Evolutionary conservation across 2,113 vertebrate genomes (phyloP).

Genomic region (Salvelinus namaycush): DNA sequence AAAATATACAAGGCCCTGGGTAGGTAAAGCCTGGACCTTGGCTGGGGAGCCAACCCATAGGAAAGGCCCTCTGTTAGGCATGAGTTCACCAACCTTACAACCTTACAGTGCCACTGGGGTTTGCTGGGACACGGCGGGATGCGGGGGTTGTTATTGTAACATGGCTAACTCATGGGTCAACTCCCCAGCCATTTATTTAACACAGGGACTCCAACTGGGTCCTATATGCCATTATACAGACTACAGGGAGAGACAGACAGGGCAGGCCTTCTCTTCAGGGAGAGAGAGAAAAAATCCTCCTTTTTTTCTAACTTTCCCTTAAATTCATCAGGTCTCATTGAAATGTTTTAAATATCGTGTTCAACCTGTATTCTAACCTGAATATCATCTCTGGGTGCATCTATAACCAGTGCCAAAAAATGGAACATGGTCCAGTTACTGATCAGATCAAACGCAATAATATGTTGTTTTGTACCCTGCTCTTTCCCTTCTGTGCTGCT

Average conservation of each 20-base stretch:
- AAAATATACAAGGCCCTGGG: conserved; percentile 80
- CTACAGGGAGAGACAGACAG: conserved; percentile 55
- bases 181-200: conserved; percentile 84
- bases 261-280: conserved; percentile 63
- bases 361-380: too few relatives aligned
- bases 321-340: too few relatives aligned
- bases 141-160: conserved; percentile 84
- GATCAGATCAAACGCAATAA: neutral
- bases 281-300: conserved; percentile 26
- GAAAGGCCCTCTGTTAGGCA: conserved; percentile 64
- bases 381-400: too few relatives aligned
- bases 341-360: too few relatives aligned
- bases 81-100: conserved; percentile 54
- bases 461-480: neutral
- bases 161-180: conserved; percentile 90
- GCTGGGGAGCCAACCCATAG: conserved; percentile 60
- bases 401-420: too few relatives aligned
- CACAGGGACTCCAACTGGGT: conserved; percentile 72
- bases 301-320: too few relatives aligned
- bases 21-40: conserved; percentile 66
- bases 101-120: conserved; percentile 43
- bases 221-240: conserved; percentile 67
- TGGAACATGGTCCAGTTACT: too few relatives aligned
- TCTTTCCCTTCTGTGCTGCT: conserved; percentile 10
- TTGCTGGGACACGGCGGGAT: conserved; percentile 2